Conservation (phyloP, 2,797 vertebrate species). For the Cottoperca gobio region DNA sequence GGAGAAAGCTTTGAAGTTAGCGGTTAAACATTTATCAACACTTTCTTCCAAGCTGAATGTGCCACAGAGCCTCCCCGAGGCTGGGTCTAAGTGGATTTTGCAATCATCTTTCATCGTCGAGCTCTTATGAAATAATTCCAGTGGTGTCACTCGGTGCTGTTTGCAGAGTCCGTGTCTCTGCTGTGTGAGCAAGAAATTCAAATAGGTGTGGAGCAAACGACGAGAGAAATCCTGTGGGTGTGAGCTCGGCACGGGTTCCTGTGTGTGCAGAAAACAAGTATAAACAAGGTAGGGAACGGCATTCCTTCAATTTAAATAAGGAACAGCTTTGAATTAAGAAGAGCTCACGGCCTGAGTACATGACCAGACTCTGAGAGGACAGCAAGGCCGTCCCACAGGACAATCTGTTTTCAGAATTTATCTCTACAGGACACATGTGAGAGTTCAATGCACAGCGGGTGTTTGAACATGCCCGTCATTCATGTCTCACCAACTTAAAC, state of each 20-base stretch:
- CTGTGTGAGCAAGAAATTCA: slow-evolving; percentile 15
- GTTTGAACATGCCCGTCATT: slow-evolving; percentile 15
- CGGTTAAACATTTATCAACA: neutral
- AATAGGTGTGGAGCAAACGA: slow-evolving; percentile 29
- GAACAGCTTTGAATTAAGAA: neutral
- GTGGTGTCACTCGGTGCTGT: slow-evolving; percentile 4
- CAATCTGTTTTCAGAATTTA: neutral
- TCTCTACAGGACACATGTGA: neutral
- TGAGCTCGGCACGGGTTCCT: neutral
- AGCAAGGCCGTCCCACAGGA: neutral
- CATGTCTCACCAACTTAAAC: neutral
- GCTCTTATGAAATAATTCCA: slow-evolving; percentile 29
- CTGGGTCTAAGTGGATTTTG: slow-evolving; percentile 3
- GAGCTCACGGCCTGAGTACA: neutral
- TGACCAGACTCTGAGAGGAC: neutral
- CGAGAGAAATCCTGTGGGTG: slow-evolving; percentile 20
- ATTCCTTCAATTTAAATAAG: slow-evolving; percentile 6
- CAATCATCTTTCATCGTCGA: slow-evolving; percentile 22
- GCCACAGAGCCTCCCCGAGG: slow-evolving; percentile 4
- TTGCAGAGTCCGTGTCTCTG: slow-evolving; percentile 23
- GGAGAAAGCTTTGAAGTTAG: slow-evolving; percentile 3
- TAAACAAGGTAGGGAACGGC: slow-evolving; percentile 17
- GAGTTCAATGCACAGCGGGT: slow-evolving; percentile 13
- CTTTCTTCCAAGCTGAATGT: slow-evolving; percentile 4
- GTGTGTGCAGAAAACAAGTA: slow-evolving; percentile 21